These are phyloP conservation scores for Apodemia zela DNA, from an alignment of 2,888 invertebrate genomes.

Conservation along the genomic window DNA sequence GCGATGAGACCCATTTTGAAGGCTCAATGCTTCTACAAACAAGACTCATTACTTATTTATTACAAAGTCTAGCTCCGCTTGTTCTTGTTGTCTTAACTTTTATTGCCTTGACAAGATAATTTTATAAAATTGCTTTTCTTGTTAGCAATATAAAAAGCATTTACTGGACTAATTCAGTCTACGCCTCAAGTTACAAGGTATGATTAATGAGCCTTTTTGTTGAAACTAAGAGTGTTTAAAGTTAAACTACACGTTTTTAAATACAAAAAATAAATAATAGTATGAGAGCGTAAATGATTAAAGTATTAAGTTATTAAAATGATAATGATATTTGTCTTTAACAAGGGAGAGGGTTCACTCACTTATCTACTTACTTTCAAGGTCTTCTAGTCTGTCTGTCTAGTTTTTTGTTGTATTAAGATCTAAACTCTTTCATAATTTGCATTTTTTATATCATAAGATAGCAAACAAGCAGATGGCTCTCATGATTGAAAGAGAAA, in stretches of 20 bases:
- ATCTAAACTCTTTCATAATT: too few species aligned
- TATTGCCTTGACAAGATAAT: conserved; percentile 30
- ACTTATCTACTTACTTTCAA: too few species aligned
- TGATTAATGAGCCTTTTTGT: conserved; percentile 12
- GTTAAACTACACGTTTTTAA: not conserved
- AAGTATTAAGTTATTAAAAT: too few species aligned
- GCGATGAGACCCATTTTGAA: conserved; percentile 33
- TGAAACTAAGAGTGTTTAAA: conserved; percentile 9
- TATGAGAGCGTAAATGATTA: not conserved
- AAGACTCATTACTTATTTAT: conserved; percentile 32
- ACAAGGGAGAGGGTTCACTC: too few species aligned
- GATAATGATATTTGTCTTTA: too few species aligned
- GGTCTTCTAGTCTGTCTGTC: too few species aligned
- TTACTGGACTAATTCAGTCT: conserved; percentile 24
- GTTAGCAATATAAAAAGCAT: conserved; percentile 23
- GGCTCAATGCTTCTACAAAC: conserved; percentile 34
- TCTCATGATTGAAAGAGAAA: too few species aligned
- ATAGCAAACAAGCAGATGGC: too few species aligned
- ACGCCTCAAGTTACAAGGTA: conserved; percentile 6
- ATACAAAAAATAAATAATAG: not conserved
- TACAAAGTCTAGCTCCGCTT: conserved; percentile 17
- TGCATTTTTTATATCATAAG: too few species aligned
- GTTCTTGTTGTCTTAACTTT: conserved; percentile 26
- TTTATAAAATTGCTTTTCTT: conserved; percentile 28
- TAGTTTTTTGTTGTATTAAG: too few species aligned